Percentiles rank a stretch among this genome's conserved stretches.
Evolutionary conservation across 2,113 vertebrate genomes (phyloP).

Genomic region (Chitala chitala): DNA sequence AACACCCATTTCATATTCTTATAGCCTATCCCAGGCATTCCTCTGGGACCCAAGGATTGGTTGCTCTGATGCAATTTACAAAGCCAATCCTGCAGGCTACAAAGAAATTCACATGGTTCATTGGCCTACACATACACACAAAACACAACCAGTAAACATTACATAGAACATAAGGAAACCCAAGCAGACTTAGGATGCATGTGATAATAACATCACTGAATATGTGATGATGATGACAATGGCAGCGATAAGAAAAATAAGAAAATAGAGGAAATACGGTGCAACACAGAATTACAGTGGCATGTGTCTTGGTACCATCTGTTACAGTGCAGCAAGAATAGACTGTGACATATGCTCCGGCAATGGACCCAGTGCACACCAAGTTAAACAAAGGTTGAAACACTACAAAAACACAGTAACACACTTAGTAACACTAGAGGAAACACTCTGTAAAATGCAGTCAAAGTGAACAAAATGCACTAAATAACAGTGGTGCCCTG

Average conservation of each 20-base stretch:
- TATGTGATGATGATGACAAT: slow-evolving; percentile 8
- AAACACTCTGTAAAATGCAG: neutral
- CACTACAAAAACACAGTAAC: neutral
- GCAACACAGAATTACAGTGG: slow-evolving; percentile 28
- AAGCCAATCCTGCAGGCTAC: too few relatives aligned
- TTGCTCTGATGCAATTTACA: too few relatives aligned
- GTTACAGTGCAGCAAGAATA: slow-evolving; percentile 37
- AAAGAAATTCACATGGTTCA: too few relatives aligned
- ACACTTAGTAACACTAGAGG: neutral
- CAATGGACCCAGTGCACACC: slow-evolving; percentile 33
- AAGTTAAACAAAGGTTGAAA: neutral
- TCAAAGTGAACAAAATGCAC: neutral
- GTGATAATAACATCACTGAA: too few relatives aligned
- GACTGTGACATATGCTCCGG: slow-evolving; percentile 40
- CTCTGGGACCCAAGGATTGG: too few relatives aligned
- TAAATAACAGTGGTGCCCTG: too few relatives aligned
- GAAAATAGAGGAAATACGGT: slow-evolving; percentile 27
- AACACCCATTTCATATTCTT: too few relatives aligned
- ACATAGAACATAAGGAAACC: too few relatives aligned
- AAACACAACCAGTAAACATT: too few relatives aligned
- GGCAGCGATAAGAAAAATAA: slow-evolving; percentile 36
- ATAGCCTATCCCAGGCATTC: too few relatives aligned
- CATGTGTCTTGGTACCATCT: slow-evolving; percentile 44
- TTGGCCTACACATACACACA: too few relatives aligned
- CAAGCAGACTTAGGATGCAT: too few relatives aligned